Conservation (phyloP, 2,113 vertebrate species). For the Acrocephalus arundinaceus region DNA sequence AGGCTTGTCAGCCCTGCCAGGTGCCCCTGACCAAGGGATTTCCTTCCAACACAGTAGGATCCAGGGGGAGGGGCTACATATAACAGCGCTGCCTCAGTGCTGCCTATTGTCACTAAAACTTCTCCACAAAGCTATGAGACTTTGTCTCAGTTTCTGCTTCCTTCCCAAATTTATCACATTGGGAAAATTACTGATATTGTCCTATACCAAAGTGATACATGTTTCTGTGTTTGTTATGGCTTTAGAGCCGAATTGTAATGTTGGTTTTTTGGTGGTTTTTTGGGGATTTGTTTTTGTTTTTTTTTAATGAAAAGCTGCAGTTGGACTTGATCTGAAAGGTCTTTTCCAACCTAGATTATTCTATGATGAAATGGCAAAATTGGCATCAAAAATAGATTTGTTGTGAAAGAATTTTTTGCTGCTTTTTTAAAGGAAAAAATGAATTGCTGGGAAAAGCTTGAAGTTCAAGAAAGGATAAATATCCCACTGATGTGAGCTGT, state of each 20-base stretch:
- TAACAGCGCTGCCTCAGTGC: rapidly evolving
- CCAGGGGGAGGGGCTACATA: not conserved
- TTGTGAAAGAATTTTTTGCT: not conserved
- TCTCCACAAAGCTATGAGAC: not conserved
- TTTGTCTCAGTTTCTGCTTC: not conserved
- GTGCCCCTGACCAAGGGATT: not conserved
- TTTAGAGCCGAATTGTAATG: not conserved
- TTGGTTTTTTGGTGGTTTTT: no score
- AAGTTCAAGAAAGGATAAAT: not conserved
- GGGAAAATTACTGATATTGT: not conserved
- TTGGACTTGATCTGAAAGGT: not conserved
- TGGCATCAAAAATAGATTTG: not conserved
- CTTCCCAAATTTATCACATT: not conserved
- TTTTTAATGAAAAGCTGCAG: not conserved
- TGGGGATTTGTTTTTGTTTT: no score
- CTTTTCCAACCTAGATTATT: not conserved
- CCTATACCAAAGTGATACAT: not conserved
- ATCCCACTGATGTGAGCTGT: not conserved
- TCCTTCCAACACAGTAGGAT: not conserved
- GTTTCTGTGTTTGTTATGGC: not conserved
- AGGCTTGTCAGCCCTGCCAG: not conserved
- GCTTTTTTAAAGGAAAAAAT: not conserved
- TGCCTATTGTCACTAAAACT: not conserved
- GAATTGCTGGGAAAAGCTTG: not conserved
- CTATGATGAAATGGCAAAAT: not conserved